Base-by-base conservation (phyloP, 1,140 invertebrate species). In the Alviniconcha marisindica region DNA sequence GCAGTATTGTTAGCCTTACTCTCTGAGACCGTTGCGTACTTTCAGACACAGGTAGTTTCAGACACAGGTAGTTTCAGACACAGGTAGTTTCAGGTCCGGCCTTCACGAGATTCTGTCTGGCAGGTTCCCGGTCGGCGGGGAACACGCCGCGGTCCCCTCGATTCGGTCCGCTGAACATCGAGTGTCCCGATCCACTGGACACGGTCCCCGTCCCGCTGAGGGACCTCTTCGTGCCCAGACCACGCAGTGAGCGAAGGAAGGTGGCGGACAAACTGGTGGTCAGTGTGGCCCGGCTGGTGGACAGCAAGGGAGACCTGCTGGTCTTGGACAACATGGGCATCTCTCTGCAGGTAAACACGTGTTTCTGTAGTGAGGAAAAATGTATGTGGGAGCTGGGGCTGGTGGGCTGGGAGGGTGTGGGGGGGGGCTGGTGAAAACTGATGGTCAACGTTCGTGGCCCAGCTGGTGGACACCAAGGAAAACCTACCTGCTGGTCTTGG, bases 321-420 rank as follows among this genome's bases (percentile, higher is more conserved):
- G 66, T 86, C 33, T 76, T 89, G 15, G 88, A 90, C 48, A 83
- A 88, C 63, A 90, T 88, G 87, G 88, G 88, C 24, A 89, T 90
- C n/a, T 89, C 87, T 1, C 76, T 90, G 21, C 40, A 18, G 73
- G 73, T 76, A 44, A 44, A 24, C 60, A 24, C n/a, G n/a, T n/a
- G 15, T 56, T 56, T 56, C 54, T n/a, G 15, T 56, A 56, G 54
- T 15, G 54, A 56, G 54, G n/a, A 56, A n/a, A 56, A 56, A 56
- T 15, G 15, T 31, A 31, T 36, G 14, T 73, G 31, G 15, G 31
- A 18, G 2, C 78, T 56, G 15, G n/a, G n/a, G n/a, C n/a, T n/a
- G n/a, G n/a, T n/a, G n/a, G n/a, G n/a, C n/a, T n/a, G n/a, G n/a
- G n/a, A 33, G 77, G 33, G 84, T 89, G 1, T 77, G 56, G 14